Conservation (phyloP, 2,888 invertebrate species). For the Pemphredon lugubris region DNA sequence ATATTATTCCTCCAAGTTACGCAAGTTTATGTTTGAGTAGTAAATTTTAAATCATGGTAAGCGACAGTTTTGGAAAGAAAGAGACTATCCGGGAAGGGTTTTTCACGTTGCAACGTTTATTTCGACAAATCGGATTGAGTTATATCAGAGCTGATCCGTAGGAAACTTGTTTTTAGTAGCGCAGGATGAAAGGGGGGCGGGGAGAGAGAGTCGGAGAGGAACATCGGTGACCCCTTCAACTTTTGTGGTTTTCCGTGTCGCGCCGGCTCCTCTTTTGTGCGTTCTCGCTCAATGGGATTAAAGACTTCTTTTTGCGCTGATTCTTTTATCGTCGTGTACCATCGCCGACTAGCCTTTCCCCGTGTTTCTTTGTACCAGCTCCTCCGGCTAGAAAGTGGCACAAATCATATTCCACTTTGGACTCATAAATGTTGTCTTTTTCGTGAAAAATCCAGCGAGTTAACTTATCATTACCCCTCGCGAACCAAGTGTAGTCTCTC, state of each 20-base stretch:
- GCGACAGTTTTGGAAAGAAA: not conserved
- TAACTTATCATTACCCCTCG: not conserved
- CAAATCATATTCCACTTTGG: not conserved
- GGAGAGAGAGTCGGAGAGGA: slow-evolving; percentile 11
- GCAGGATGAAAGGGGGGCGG: not conserved
- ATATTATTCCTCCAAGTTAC: too few species aligned
- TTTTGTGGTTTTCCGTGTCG: slow-evolving; percentile 14
- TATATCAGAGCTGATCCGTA: slow-evolving; percentile 12
- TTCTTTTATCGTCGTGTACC: slow-evolving; percentile 4
- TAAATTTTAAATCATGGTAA: too few species aligned
- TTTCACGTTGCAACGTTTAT: slow-evolving; percentile 11
- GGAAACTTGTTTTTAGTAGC: slow-evolving; percentile 8
- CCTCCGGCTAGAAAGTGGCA: not conserved
- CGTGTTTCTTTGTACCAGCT: not conserved
- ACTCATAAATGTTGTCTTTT: not conserved
- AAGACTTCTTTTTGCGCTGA: not conserved
- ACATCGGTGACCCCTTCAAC: slow-evolving; percentile 25
- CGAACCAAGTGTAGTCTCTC: too few species aligned
- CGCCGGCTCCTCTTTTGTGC: slow-evolving; percentile 15
- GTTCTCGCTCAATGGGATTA: slow-evolving; percentile 13
- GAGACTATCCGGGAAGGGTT: not conserved
- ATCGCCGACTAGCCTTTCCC: not conserved
- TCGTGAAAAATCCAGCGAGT: slow-evolving; percentile 1
- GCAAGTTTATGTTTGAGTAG: too few species aligned
- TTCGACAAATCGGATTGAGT: slow-evolving; percentile 12